phyloP scores from a whole-genome alignment of 2,113 vertebrate species.

The Gobiocypris rarus region DNA sequence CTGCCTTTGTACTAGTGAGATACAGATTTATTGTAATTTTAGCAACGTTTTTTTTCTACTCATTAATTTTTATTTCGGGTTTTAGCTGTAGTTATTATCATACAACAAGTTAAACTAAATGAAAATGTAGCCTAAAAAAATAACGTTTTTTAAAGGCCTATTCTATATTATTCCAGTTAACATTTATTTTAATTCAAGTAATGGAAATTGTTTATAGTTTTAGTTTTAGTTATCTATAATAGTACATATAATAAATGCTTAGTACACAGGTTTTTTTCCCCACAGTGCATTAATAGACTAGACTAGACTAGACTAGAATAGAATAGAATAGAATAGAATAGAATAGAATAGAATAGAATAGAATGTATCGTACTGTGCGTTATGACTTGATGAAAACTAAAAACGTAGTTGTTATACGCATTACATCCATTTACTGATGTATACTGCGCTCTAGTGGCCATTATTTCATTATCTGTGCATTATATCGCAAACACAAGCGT shows the following conservation, averaged over 20 bases:
- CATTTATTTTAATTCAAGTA: background rate
- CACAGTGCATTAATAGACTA: background rate
- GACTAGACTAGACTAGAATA: background rate
- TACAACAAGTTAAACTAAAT: background rate
- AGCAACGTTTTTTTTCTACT: too few species aligned
- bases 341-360: background rate
- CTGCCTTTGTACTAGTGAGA: too few species aligned
- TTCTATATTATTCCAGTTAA: background rate
- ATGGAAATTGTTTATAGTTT: background rate
- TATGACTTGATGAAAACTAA: background rate
- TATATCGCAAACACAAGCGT: background rate
- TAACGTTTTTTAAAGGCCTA: background rate
- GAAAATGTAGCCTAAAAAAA: too few species aligned
- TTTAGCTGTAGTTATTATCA: background rate
- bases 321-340: background rate
- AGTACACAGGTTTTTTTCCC: too few species aligned
- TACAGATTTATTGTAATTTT: too few species aligned
- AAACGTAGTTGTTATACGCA: background rate
- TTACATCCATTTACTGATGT: background rate
- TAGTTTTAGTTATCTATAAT: background rate
- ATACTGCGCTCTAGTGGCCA: constrained; percentile 56
- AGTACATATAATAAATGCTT: too few species aligned
- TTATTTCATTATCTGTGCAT: background rate
- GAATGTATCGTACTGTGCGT: background rate
- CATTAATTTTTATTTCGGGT: background rate